Base-by-base conservation (phyloP, 2,113 vertebrate species). In the Microcebus jonahi region DNA sequence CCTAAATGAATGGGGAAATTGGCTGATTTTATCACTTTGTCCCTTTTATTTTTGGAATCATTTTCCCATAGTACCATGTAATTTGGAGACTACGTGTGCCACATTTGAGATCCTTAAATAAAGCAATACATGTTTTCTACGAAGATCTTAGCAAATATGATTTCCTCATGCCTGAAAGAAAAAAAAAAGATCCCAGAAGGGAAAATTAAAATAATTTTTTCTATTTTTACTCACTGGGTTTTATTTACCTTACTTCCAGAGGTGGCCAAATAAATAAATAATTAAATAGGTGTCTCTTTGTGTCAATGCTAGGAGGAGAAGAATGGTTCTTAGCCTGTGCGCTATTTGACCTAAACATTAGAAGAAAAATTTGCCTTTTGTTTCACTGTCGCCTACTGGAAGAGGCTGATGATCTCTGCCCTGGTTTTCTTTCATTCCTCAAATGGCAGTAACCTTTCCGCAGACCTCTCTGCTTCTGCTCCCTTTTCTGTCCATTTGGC, bases 211-310 rank as follows among this genome's bases (percentile, higher is more conserved):
- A 59, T 82, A 36, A 48, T 61, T 63, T 89, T n/a, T 81, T 67
- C 11, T 73, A 3, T 25, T 50, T 96, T 67, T 63, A 5, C 55
- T 92, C 34, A 39, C 14, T 70, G 25, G 36, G 14, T 93, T 84
- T 87, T 68, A 95, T 87, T 89, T 85, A 77, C 42, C 53, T 89
- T 79, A 79, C n/a, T 94, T 93, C 34, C 6, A 45, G 63, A 82
- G 29, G n/a, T 91, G 15, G 9, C 4, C 8, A 15, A 61, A 61
- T 25, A 59, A 88, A 34, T 31, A 59, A 68, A 2, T 57, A 57
- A 57, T 20, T 21, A 57, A 21, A 21, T 63, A 17, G n/a, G 79
- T 73, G 36, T 68, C 4, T 50, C 85, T 90, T 31, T 61, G 6
- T 88, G 36, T 55, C 48, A 81, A 29, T 94, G 11, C 34, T 42